Conservation (phyloP, 2,797 vertebrate species). For the Hybognathus amarus region DNA sequence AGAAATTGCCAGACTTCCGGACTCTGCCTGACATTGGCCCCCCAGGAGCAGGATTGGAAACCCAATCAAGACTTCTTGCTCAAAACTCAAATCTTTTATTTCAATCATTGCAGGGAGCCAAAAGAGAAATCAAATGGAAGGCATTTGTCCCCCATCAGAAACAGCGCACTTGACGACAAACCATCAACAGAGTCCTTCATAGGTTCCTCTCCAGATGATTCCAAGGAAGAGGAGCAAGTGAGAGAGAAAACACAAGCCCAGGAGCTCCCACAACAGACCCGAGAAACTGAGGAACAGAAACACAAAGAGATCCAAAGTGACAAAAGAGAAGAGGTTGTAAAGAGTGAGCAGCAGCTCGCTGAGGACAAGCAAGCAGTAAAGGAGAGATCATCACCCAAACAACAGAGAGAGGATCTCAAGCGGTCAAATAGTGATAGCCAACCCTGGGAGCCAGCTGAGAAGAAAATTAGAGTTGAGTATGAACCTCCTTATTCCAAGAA, state of each 20-base stretch:
- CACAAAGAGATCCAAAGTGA: constrained; percentile 53
- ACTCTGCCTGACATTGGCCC: not conserved
- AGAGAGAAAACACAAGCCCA: constrained; percentile 39
- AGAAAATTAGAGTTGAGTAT: constrained; percentile 59
- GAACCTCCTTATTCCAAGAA: constrained; percentile 44
- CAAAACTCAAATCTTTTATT: not conserved
- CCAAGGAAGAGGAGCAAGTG: constrained; percentile 48
- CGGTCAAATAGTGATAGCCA: constrained; percentile 28
- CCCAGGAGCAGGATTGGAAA: not conserved
- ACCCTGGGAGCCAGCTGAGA: constrained; percentile 47
- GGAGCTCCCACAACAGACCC: constrained; percentile 12
- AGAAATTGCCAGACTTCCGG: not conserved
- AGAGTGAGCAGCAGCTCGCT: constrained; percentile 28
- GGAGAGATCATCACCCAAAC: constrained; percentile 29
- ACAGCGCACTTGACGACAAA: constrained; percentile 44
- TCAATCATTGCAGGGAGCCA: constrained; percentile 34
- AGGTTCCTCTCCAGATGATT: constrained; percentile 40
- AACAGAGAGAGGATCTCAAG: constrained; percentile 40
- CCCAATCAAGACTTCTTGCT: not conserved
- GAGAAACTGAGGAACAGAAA: constrained; percentile 41
- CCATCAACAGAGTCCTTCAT: constrained; percentile 41
- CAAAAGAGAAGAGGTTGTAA: constrained; percentile 46
- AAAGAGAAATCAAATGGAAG: constrained; percentile 42
- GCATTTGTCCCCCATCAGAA: constrained; percentile 45
- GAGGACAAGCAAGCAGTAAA: constrained; percentile 51